Base-by-base conservation (phyloP, 2,113 vertebrate species). In the Ceyx melanurus region DNA sequence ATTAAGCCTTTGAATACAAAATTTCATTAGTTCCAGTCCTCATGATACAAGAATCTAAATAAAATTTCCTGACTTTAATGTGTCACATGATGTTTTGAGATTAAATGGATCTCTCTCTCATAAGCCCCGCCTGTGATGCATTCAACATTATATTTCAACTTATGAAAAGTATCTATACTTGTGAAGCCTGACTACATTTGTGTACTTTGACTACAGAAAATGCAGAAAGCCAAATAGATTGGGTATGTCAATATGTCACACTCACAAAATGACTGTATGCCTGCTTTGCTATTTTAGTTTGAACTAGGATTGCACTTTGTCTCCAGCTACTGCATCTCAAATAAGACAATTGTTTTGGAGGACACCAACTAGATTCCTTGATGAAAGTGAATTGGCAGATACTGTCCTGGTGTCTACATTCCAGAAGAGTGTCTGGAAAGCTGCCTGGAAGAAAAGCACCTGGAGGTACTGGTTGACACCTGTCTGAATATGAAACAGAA, bases 251-350 rank as follows among this genome's bases (percentile, higher is more conserved):
- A 37, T 10, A 17, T 29, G 50, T 28, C 18, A 57, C 31, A 21
- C 5, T 26, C 26, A 13, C 25, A 18, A n/a, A 88, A 89, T 46
- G 22, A 35, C 23, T 0, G 0, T 4, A 7, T 45, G 31, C 25
- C 25, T 70, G 5, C 50, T 70, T 45, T 12, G 68, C 13, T 15
- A 22, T 48, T 89, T 82, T 35, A 61, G 17, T 45, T 53, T 79
- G n/a, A 89, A 48, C 6, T 17, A 57, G 15, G 35, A 57, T 6
- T 19, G 17, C 26, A 10, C 35, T 85, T 57, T 40, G 4, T 64
- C 37, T 78, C 37, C 0, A 0, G 10, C 75, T 67, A 21, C 26
- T n/a, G 28, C 2, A 1, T 43, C 25, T 72, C 35, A 20, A 17
- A 20, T 51, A 57, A 72, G 29, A 54, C 33, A 25, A 56, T 33